Percentiles rank a stretch among this genome's conserved stretches.
Conservation (phyloP, 1,140 invertebrate genomes). For the Pogonomyrmex barbatus region DNA sequence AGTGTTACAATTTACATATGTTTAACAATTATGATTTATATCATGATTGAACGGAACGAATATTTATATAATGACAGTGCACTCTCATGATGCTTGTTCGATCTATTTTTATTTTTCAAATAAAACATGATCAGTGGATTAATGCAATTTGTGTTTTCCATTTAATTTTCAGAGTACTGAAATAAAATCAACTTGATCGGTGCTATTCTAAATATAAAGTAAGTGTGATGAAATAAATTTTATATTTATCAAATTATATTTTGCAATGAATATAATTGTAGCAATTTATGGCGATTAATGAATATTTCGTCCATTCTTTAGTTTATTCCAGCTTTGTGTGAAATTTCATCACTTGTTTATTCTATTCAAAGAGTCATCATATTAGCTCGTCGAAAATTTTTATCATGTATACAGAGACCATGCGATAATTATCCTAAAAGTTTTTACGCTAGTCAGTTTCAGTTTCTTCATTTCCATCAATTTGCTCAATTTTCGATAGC, state of each 20-base stretch:
- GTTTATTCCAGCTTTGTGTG: not conserved
- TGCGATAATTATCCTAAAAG: not conserved
- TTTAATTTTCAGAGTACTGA: constrained; percentile 70
- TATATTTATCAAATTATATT: constrained; percentile 6
- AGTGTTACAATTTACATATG: constrained; percentile 19
- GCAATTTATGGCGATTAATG: not conserved
- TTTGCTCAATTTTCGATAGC: not conserved
- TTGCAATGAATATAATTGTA: not conserved
- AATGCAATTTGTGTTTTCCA: not conserved
- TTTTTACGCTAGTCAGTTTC: not conserved
- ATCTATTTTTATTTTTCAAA: not conserved
- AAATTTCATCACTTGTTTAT: not conserved
- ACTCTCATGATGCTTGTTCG: not conserved
- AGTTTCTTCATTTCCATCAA: not conserved
- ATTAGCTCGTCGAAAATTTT: not conserved
- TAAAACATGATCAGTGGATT: no score
- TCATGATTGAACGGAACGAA: not conserved
- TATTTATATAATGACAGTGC: not conserved
- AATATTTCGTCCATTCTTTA: not conserved
- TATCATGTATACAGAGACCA: not conserved
- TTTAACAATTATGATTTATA: not conserved
- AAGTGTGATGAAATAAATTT: constrained; percentile 12
- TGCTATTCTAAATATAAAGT: constrained; percentile 69
- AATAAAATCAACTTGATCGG: constrained; percentile 67
- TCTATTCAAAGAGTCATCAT: not conserved